Evolutionary conservation across 2,888 invertebrate species (phyloP).

Genomic region (Rhagophthalmus giganteus): DNA sequence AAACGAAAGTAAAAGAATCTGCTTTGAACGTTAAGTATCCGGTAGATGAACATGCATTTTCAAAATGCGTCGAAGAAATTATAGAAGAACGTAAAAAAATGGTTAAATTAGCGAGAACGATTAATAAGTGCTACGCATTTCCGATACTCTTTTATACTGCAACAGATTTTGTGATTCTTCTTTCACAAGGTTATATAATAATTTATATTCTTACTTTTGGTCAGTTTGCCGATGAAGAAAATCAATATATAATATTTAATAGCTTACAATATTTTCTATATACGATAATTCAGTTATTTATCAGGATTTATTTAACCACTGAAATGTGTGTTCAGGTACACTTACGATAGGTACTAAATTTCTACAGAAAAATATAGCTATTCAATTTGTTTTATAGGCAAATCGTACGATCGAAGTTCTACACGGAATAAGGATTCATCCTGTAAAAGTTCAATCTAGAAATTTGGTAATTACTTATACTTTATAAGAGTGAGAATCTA

Average conservation of each 20-base stretch:
- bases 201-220: background rate
- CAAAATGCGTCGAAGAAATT: conserved; percentile 4
- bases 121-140: conserved; percentile 17
- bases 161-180: conserved; percentile 5
- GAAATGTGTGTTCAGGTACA: background rate
- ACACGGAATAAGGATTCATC: conserved; percentile 33
- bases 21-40: conserved; percentile 15
- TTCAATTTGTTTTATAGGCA: conserved; percentile 27
- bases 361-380: background rate
- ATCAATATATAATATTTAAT: background rate
- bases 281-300: background rate
- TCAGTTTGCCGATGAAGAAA: background rate
- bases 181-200: background rate
- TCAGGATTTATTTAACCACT: background rate
- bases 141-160: conserved; percentile 12
- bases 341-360: background rate
- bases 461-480: conserved; percentile 35
- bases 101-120: conserved; percentile 2
- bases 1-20: conserved; percentile 18
- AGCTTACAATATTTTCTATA: background rate
- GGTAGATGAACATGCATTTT: background rate
- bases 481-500: too few relatives aligned
- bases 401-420: conserved; percentile 34
- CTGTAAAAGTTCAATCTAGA: conserved; percentile 32
- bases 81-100: conserved; percentile 18